These are phyloP conservation scores for Fistularia commersonii DNA, from an alignment of 2,797 vertebrate species.

Conservation along the genomic window DNA sequence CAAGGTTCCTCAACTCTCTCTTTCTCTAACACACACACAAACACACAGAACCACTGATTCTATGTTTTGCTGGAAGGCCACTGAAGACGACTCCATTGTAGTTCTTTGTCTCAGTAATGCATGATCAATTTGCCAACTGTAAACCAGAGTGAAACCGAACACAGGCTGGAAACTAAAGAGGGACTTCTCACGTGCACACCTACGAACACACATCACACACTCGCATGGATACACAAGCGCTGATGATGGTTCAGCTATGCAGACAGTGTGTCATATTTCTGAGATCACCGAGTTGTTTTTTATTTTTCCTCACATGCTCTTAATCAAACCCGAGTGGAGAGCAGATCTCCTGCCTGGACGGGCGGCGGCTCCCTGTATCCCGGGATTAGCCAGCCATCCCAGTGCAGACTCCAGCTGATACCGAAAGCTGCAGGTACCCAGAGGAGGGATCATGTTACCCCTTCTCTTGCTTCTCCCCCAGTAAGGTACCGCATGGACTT, in stretches of 20 bases:
- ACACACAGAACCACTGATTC: conserved; percentile 23
- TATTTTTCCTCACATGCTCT: background rate
- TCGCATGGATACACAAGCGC: conserved; percentile 6
- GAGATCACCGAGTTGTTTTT: too few relatives aligned
- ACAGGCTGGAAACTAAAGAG: conserved; percentile 70
- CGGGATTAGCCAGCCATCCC: too few relatives aligned
- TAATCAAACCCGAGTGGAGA: too few relatives aligned
- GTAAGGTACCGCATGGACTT: too few relatives aligned
- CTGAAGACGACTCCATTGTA: conserved; percentile 60
- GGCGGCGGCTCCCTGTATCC: too few relatives aligned
- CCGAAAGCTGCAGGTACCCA: too few relatives aligned
- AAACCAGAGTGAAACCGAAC: conserved; percentile 76
- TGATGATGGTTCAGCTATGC: conserved; percentile 6
- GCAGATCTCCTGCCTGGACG: too few relatives aligned
- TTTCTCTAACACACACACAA: too few relatives aligned
- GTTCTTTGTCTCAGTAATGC: conserved; percentile 76
- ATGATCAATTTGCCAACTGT: conserved; percentile 78
- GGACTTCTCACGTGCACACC: conserved; percentile 26
- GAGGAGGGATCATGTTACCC: too few relatives aligned
- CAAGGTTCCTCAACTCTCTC: too few relatives aligned
- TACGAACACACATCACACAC: conserved; percentile 21
- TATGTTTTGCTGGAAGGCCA: conserved; percentile 53
- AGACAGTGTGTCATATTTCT: conserved; percentile 5
- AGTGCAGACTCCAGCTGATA: too few relatives aligned
- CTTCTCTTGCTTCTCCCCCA: too few relatives aligned